A percentile compares a stretch with the other conserved stretches of the same genome.
phyloP scores from a whole-genome alignment of 2,113 vertebrate species.

The Cryptotis parvus region DNA sequence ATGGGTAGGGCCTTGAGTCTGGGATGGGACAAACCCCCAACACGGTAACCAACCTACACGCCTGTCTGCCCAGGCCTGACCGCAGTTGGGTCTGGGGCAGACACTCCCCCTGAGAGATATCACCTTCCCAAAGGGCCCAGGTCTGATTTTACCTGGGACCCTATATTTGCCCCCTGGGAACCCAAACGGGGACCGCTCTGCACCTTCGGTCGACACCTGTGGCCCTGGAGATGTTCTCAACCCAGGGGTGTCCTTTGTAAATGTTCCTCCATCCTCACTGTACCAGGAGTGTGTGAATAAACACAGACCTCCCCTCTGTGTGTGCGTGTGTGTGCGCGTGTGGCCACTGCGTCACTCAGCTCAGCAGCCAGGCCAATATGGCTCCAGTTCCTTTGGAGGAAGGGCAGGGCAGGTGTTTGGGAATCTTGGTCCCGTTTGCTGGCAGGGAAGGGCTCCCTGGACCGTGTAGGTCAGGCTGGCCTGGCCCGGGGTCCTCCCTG shows the following conservation, averaged over 20 bases:
- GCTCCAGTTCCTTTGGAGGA: background rate
- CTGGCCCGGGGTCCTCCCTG: background rate
- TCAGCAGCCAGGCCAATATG: constrained; percentile 45
- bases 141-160: constrained; percentile 74
- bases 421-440: constrained; percentile 15
- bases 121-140: constrained; percentile 66
- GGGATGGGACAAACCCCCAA: constrained; percentile 65
- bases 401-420: background rate
- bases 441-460: background rate
- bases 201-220: constrained; percentile 74
- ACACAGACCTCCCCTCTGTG: constrained; percentile 77
- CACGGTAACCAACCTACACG: constrained; percentile 67
- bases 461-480: background rate
- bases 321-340: constrained; percentile 3
- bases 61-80: constrained; percentile 66
- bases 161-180: constrained; percentile 51
- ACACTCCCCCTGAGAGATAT: constrained; percentile 6
- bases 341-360: constrained; percentile 59
- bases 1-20: constrained; percentile 71
- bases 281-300: constrained; percentile 84
- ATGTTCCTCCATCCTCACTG: constrained; percentile 78
- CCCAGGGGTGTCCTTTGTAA: constrained; percentile 77
- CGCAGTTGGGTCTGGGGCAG: constrained; percentile 61
- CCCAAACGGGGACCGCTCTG: constrained; percentile 40
- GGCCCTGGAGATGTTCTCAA: constrained; percentile 76